Base-by-base conservation (phyloP, 2,113 vertebrate species). In the Protobothrops mucrosquamatus region DNA sequence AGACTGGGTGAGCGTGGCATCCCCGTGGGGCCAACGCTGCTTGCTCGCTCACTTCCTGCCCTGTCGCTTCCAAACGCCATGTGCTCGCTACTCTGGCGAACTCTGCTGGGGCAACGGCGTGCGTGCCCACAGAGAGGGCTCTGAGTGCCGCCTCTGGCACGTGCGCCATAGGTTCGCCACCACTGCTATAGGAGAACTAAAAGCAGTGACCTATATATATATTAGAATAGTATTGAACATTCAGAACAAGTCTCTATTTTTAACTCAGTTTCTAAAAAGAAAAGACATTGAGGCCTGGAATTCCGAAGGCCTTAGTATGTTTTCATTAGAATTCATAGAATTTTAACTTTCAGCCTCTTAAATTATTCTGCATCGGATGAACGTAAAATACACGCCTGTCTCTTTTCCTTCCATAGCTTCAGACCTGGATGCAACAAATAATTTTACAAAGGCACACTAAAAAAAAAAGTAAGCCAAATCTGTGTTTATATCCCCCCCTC, bases 241-340 rank as follows among this genome's bases (percentile, higher is more conserved):
- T 9, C 92, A 59, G 89, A 92, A 2, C 56, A 29, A 34, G 87
- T 87, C 24, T 93, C 93, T 91, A 85, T 85, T 95, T n/a, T 95
- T 94, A 94, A 94, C 94, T 93, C 89, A 74, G 93, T 92, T 91
- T 92, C 51, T 86, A 24, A 54, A 89, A 64, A 59, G 18, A 15
- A 46, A 86, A 59, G 6, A 14, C 69, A 14, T 88, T 90, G 93
- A 0, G 4, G 91, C n/a, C 22, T 89, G 3, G 39, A 23, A 43
- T 39, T 52, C 39, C 29, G 4, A 92, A 88, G 5, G 12, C n/a
- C 54, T 39, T 6, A 4, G 1, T 12, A 23, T 48, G 57, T 81
- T 81, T 81, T 81, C 39, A 23, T 81, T 81, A 81, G 74, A 81
- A 81, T 39, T 39, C 69, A 9, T 6, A 39, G 2, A 6, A 18